Conservation (phyloP, 2,113 vertebrate species). For the Istiophorus platypterus region DNA sequence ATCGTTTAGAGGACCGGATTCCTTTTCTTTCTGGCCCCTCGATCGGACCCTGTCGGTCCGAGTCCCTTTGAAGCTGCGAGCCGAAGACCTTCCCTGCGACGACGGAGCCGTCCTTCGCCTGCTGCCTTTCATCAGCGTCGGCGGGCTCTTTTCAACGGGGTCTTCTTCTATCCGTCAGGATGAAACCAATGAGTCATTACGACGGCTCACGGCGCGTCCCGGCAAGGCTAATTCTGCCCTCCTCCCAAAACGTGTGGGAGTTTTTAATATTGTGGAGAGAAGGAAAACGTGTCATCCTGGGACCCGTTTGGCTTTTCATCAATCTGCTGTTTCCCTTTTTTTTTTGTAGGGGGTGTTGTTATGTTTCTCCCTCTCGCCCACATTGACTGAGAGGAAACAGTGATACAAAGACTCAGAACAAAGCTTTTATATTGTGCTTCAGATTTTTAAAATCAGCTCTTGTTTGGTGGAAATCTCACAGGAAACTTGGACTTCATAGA, state of each 20-base stretch:
- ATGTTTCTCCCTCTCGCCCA: slow-evolving; percentile 62
- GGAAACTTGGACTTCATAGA: slow-evolving; percentile 73
- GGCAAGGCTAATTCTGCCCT: slow-evolving; percentile 79
- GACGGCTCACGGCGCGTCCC: slow-evolving; percentile 65
- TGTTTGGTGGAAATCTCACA: slow-evolving; percentile 65
- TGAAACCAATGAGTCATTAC: slow-evolving; percentile 80
- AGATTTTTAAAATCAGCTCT: slow-evolving; percentile 55
- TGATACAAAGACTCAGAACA: slow-evolving; percentile 67
- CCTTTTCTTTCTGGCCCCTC: background rate
- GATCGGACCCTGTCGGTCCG: background rate
- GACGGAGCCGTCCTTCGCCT: slow-evolving; percentile 53
- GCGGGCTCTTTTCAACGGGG: slow-evolving; percentile 48
- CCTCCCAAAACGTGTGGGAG: slow-evolving; percentile 83
- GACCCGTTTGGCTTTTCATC: slow-evolving; percentile 85
- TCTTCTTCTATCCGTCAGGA: slow-evolving; percentile 71
- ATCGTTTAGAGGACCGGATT: slow-evolving; percentile 14
- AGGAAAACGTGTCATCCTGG: slow-evolving; percentile 75
- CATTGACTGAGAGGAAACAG: slow-evolving; percentile 48
- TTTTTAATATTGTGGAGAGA: slow-evolving; percentile 85
- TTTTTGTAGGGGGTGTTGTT: slow-evolving; percentile 52
- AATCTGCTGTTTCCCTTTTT: slow-evolving; percentile 79
- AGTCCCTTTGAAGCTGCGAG: slow-evolving; percentile 11
- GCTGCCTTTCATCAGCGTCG: slow-evolving; percentile 34
- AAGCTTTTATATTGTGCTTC: slow-evolving; percentile 58
- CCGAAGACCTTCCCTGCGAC: slow-evolving; percentile 19